Percentiles rank a stretch among this genome's conserved stretches.
phyloP scores from a whole-genome alignment of 2,113 vertebrate genomes.

The Ovis canadensis region DNA sequence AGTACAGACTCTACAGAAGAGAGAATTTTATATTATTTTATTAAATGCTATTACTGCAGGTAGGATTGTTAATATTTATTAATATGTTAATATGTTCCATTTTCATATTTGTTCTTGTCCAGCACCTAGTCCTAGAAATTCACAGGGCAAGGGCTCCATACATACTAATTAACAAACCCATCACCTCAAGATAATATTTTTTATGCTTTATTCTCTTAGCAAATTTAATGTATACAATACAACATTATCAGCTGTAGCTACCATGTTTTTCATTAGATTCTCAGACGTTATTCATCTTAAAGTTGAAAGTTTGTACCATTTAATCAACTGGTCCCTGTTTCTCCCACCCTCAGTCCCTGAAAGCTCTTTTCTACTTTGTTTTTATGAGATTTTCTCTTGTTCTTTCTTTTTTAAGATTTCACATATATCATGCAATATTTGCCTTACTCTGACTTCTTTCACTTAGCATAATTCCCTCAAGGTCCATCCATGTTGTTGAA shows the following conservation, averaged over 20 bases:
- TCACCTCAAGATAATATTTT: neutral
- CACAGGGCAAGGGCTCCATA: neutral
- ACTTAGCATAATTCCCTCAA: neutral
- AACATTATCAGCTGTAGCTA: neutral
- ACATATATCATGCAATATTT: neutral
- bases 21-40: neutral
- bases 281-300: neutral
- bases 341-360: neutral
- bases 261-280: neutral
- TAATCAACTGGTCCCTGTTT: neutral
- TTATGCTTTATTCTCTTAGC: neutral
- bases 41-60: neutral
- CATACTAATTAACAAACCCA: neutral
- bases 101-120: neutral
- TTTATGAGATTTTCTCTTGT: neutral
- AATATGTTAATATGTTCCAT: neutral
- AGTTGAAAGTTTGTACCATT: neutral
- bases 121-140: neutral
- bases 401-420: neutral
- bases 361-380: neutral
- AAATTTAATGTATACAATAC: neutral
- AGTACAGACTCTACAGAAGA: neutral
- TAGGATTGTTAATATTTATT: neutral
- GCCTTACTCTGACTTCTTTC: neutral
- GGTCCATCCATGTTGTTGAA: neutral